phyloP scores from a whole-genome alignment of 2,113 vertebrate genomes.

The Ursus arctos region DNA sequence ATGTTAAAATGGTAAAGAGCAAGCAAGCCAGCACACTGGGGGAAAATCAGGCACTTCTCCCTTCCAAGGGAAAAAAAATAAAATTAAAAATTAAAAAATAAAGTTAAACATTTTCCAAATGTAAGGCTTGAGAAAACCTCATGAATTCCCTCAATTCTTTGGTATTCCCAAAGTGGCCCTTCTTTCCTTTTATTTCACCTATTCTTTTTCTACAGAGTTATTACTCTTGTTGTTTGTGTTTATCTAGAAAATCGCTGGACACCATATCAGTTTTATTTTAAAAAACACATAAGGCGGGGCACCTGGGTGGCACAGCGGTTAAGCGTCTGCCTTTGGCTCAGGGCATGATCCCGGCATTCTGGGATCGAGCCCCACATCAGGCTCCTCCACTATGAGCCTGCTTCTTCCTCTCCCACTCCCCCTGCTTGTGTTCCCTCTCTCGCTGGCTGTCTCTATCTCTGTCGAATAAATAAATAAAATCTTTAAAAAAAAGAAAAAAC shows the following conservation, averaged over 20 bases:
- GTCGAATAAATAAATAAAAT: too few relatives aligned
- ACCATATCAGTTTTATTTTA: neutral
- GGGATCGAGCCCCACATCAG: too few relatives aligned
- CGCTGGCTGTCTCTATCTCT: too few relatives aligned
- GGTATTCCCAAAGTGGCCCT: neutral
- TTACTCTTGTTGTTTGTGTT: neutral
- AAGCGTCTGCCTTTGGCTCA: too few relatives aligned
- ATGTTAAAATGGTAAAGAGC: neutral
- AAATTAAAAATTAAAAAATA: neutral
- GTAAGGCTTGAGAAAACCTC: constrained; percentile 22
- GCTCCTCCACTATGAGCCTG: too few relatives aligned
- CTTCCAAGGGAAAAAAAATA: neutral
- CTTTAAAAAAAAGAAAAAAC: neutral
- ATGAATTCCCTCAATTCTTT: neutral
- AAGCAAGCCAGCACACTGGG: neutral
- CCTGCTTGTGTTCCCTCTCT: too few relatives aligned
- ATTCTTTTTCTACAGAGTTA: neutral
- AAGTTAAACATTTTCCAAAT: constrained; percentile 40
- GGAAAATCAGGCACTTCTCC: neutral
- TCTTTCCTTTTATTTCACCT: constrained; percentile 24
- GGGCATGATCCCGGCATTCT: too few relatives aligned
- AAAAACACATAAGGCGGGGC: neutral
- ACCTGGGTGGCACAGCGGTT: too few relatives aligned
- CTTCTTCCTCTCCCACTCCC: too few relatives aligned
- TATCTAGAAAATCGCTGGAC: neutral